Percentiles rank a stretch among this genome's conserved stretches.
Conservation (phyloP, 1,140 invertebrate species). For the Amyelois transitella region DNA sequence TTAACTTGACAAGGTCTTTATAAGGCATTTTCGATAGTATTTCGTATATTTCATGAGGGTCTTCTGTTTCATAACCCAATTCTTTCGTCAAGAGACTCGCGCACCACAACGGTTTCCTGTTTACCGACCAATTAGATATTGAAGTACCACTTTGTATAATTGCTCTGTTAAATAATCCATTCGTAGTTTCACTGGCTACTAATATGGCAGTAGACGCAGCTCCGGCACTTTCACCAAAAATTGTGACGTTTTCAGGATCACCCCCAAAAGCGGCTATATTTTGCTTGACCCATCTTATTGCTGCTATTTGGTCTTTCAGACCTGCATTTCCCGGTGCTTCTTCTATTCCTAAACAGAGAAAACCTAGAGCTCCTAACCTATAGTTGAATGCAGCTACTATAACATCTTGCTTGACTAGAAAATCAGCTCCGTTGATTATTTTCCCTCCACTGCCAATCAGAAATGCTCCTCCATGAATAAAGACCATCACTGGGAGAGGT, state of each 20-base stretch:
- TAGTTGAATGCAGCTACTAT: constrained; percentile 82
- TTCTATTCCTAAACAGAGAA: constrained; percentile 76
- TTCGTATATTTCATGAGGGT: constrained; percentile 49
- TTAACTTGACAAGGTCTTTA: constrained; percentile 31
- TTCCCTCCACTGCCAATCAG: constrained; percentile 74
- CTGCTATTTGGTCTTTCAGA: constrained; percentile 76
- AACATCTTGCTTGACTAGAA: constrained; percentile 78
- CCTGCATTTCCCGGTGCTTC: constrained; percentile 76
- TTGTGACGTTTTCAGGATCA: constrained; percentile 62
- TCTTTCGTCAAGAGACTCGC: constrained; percentile 49
- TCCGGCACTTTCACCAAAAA: constrained; percentile 70
- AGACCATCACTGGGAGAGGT: constrained; percentile 77
- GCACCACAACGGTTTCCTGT: constrained; percentile 47
- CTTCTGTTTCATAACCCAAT: constrained; percentile 39
- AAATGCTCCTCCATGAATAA: constrained; percentile 79
- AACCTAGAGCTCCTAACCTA: constrained; percentile 79
- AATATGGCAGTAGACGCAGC: constrained; percentile 52
- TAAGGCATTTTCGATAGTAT: constrained; percentile 43
- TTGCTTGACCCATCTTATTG: constrained; percentile 75
- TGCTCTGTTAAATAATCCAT: constrained; percentile 55
- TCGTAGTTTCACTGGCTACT: constrained; percentile 42
- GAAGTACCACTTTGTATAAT: constrained; percentile 82
- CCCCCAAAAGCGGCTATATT: constrained; percentile 75
- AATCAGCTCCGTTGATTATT: constrained; percentile 75
- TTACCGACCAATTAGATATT: constrained; percentile 77